Evolutionary conservation across 1,140 invertebrate species (phyloP), one percentile per base, ranked within the genome.

Genomic region (Sinonovacula constricta): DNA sequence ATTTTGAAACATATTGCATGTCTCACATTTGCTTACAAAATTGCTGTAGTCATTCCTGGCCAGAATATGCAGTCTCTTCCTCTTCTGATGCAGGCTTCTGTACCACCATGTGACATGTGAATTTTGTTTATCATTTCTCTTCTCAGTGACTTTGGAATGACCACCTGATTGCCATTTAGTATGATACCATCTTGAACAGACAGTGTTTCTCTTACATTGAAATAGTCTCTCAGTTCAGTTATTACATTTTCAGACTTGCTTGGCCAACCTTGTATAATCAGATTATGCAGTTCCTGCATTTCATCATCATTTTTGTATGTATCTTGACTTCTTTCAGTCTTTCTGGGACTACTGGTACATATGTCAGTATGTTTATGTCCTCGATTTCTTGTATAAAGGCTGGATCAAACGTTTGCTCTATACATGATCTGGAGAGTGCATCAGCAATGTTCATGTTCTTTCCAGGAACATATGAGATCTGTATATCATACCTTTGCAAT

Each of bases 61-160:
- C 87, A 87, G 56, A 72, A 88, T 28, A 87, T 65, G 0, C 70
- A 77, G 49, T 54, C 65, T 2, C 80, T 33, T 10, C 87, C 87
- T 4, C 87, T 76, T 33, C 78, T 39, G n/a, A 83, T 45, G 70
- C 78, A 82, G 22, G 39, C 75, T 15, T 82, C 66, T 51, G 78
- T 70, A 1, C 89, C 89, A 31, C 85, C 78, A 85, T 91, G 90
- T 53, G 80, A 63, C 63, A 75, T 66, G 79, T 91, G 89, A n/a
- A 89, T 57, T 24, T 18, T 54, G 33, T n/a, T 75, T 14, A 88
- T 87, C 63, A 91, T 84, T 28, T 72, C 49, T 18, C 28, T 1
- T 34, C 69, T 31, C 34, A 79, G 15, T 1, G 22, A 18, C 39
- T 74, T 36, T 18, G 80, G 83, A 1, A 84, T 78, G 15, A 80